Conservation (phyloP, 2,113 vertebrate genomes). For the Tenrec ecaudatus region DNA sequence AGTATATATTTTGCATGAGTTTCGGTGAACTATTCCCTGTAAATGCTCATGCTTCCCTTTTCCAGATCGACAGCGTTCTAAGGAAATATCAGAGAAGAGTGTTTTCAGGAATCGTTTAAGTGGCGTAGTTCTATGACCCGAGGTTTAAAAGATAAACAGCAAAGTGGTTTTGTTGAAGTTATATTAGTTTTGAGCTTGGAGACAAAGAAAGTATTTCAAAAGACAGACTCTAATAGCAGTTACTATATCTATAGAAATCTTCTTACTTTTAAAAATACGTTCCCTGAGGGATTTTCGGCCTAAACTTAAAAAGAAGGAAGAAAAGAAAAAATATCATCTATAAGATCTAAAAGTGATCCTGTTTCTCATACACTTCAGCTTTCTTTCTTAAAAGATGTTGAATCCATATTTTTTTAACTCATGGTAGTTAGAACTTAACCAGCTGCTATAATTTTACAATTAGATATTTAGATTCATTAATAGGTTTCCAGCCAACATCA, state of each 20-base stretch:
- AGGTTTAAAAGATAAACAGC: constrained; percentile 83
- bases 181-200: constrained; percentile 79
- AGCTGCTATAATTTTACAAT: constrained; percentile 74
- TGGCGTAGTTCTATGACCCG: constrained; percentile 76
- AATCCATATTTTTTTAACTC: constrained; percentile 74
- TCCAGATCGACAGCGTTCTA: not conserved
- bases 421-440: constrained; percentile 66
- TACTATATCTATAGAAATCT: constrained; percentile 66
- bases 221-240: constrained; percentile 63
- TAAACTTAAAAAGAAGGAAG: constrained; percentile 41
- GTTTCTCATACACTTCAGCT: constrained; percentile 64
- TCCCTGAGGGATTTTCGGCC: constrained; percentile 65
- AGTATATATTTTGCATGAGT: not conserved
- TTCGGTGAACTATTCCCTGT: not conserved
- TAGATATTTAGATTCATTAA: constrained; percentile 63
- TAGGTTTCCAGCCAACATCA: constrained; percentile 67
- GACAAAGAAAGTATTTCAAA: constrained; percentile 82
- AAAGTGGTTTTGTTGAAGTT: constrained; percentile 76
- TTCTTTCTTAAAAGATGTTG: constrained; percentile 70
- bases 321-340: constrained; percentile 54
- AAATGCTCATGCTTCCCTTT: not conserved
- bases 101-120: constrained; percentile 77
- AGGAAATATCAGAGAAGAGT: not conserved
- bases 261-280: constrained; percentile 16
- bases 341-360: constrained; percentile 62